These are phyloP conservation scores for Sarcophaga caerulescens DNA, from an alignment of 2,888 invertebrate species.

Conservation along the genomic window DNA sequence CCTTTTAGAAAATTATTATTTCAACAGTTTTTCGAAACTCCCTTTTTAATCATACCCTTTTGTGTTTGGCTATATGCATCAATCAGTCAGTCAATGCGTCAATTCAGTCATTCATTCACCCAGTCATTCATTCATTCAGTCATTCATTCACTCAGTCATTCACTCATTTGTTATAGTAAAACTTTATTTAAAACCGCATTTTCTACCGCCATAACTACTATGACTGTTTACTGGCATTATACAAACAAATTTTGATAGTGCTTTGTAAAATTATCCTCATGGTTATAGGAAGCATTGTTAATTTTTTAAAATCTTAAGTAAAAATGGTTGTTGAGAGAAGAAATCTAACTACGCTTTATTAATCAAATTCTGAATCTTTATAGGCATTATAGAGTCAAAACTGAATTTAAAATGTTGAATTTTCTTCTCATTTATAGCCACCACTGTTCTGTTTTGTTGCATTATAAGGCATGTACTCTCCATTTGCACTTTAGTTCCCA, in stretches of 20 bases:
- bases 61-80: background rate
- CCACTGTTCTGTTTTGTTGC: background rate
- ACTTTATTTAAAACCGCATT: conserved; percentile 44
- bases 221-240: background rate
- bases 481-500: conserved; percentile 76
- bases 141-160: conserved; percentile 6
- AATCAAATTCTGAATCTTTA: too few relatives aligned
- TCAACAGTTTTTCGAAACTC: background rate
- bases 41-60: background rate
- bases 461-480: conserved; percentile 56
- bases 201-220: conserved; percentile 19
- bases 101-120: too few relatives aligned
- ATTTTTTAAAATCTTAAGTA: too few relatives aligned
- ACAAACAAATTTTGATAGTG: background rate
- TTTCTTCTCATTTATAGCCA: background rate
- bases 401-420: too few relatives aligned
- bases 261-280: background rate
- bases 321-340: background rate
- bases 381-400: too few relatives aligned
- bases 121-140: background rate
- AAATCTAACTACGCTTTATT: too few relatives aligned
- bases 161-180: conserved; percentile 38
- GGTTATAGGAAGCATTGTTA: background rate
- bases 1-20: conserved; percentile 10
- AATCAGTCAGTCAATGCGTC: background rate